phyloP scores from a whole-genome alignment of 1,140 invertebrate genomes.

The Drosophila lacteicornis region DNA sequence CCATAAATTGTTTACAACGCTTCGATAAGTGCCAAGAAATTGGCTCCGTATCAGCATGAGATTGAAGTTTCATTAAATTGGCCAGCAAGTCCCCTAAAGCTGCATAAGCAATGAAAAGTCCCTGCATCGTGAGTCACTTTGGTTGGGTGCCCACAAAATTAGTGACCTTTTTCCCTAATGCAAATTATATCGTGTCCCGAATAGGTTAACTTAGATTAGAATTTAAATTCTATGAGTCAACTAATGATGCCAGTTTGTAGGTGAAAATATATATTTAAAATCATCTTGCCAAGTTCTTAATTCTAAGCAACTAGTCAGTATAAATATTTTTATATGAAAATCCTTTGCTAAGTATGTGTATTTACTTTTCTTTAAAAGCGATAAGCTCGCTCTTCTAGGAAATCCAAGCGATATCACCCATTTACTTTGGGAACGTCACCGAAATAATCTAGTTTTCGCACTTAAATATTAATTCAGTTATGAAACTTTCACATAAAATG shows the following conservation, averaged over 20 bases:
- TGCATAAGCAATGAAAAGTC: slow-evolving; percentile 10
- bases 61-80: slow-evolving; percentile 24
- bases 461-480: neutral
- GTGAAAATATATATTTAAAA: neutral
- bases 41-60: slow-evolving; percentile 25
- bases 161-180: slow-evolving; percentile 7
- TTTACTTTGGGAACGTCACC: neutral
- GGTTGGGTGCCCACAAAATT: neutral
- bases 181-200: slow-evolving; percentile 14
- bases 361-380: neutral
- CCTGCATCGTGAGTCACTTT: slow-evolving; percentile 8
- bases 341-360: neutral
- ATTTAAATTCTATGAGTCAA: slow-evolving; percentile 13
- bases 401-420: neutral
- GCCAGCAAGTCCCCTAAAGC: slow-evolving; percentile 5
- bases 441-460: neutral
- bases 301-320: neutral
- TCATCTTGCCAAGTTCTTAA: neutral
- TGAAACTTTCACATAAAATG: neutral
- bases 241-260: neutral
- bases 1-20: slow-evolving; percentile 45
- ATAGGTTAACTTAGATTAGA: slow-evolving; percentile 4
- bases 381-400: neutral
- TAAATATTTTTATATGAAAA: neutral
- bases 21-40: slow-evolving; percentile 34